phyloP scores from a whole-genome alignment of 2,113 vertebrate genomes.

The Typhlomys cinereus region DNA sequence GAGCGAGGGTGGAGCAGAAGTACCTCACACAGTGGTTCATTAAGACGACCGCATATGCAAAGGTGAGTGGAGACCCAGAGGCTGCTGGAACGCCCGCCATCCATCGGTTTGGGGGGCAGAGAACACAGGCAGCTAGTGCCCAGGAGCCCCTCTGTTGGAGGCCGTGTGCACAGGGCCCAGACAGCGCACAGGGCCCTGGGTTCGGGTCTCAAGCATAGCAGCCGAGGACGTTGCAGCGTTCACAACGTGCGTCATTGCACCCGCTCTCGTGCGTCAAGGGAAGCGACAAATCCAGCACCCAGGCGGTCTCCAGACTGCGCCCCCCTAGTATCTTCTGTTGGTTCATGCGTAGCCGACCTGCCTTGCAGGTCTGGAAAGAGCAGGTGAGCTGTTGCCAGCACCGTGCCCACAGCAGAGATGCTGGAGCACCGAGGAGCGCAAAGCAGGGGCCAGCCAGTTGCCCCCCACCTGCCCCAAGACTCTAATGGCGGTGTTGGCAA shows the following conservation, averaged over 20 bases:
- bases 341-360: background rate
- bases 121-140: no score
- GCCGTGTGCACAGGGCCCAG: rapidly evolving
- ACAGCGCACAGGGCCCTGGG: background rate
- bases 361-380: background rate
- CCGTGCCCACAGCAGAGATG: background rate
- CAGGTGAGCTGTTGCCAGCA: background rate
- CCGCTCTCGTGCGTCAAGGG: no score
- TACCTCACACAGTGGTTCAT: conserved; percentile 98
- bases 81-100: rapidly evolving
- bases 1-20: conserved; percentile 95
- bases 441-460: background rate
- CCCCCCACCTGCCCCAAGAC: background rate
- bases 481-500: background rate
- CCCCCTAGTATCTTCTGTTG: background rate
- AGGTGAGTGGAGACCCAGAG: conserved; percentile 79
- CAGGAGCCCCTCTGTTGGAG: background rate
- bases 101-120: rapidly evolving
- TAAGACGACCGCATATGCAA: conserved; percentile 95
- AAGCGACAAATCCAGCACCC: no score
- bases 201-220: no score
- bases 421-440: background rate
- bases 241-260: no score
- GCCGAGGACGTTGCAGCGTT: no score
- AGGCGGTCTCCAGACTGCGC: no score